These are phyloP conservation scores for Charadrius vociferus DNA, from an alignment of 2,113 vertebrate genomes.

Conservation along the genomic window DNA sequence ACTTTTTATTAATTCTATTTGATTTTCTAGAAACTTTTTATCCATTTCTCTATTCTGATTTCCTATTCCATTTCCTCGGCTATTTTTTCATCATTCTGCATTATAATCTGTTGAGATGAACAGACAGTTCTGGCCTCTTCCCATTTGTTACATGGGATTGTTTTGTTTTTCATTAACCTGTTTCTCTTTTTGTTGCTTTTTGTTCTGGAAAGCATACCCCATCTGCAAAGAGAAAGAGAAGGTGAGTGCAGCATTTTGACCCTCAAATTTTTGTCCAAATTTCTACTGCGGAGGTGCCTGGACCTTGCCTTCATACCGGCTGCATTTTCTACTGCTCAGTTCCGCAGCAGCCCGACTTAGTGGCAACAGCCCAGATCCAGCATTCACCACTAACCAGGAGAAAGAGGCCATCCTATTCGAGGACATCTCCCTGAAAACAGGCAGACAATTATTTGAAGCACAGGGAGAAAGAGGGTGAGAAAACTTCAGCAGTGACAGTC, in stretches of 20 bases:
- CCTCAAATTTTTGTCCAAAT: not conserved
- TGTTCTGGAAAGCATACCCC: not conserved
- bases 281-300: not conserved
- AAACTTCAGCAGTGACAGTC: not conserved
- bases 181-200: not conserved
- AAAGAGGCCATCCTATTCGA: not conserved
- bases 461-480: not conserved
- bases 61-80: not conserved
- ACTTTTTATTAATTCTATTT: not conserved
- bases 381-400: not conserved
- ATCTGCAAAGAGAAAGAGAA: not conserved
- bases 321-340: not conserved
- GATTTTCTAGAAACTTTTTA: not conserved
- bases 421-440: not conserved
- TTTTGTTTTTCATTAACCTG: not conserved
- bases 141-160: not conserved
- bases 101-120: not conserved
- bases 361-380: slow-evolving; percentile 22
- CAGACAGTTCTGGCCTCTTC: not conserved
- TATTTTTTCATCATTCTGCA: not conserved
- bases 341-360: not conserved
- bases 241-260: not conserved
- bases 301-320: not conserved
- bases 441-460: slow-evolving; percentile 1
- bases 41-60: not conserved